Percentiles rank a stretch among this genome's conserved stretches.
Evolutionary conservation across 2,888 invertebrate species (phyloP).

Genomic region (Orchesellides sinensis): DNA sequence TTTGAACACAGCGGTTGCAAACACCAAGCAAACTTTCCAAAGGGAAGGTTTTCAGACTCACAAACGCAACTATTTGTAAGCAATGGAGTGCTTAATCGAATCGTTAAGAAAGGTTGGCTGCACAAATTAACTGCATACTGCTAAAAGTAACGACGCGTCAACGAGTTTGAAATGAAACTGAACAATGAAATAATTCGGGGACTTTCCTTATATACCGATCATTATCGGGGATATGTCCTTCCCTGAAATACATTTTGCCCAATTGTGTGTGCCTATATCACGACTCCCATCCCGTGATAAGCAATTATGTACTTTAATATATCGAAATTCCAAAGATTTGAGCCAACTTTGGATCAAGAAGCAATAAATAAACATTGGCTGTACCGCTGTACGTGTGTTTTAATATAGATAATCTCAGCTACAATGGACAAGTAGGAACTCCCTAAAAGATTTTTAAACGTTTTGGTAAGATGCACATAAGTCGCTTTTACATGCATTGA

Average conservation of each 20-base stretch:
- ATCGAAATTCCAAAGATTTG: neutral
- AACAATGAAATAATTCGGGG: constrained; percentile 14
- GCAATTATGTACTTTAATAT: constrained; percentile 10
- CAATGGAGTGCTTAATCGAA: neutral
- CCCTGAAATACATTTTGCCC: neutral
- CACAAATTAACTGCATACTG: neutral
- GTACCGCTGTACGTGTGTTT: neutral
- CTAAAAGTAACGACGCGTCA: neutral
- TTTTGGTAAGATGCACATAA: neutral
- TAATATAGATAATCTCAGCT: neutral
- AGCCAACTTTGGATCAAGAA: constrained; percentile 15
- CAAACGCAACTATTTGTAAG: neutral
- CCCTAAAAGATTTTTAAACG: neutral
- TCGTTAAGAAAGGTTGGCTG: neutral
- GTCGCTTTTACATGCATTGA: neutral
- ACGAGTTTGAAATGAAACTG: neutral
- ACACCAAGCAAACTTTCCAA: neutral
- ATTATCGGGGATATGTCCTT: constrained; percentile 1
- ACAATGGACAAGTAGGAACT: neutral
- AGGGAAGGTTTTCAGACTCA: neutral
- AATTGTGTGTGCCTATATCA: neutral
- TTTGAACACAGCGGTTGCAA: neutral
- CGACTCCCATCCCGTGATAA: neutral
- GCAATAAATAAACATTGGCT: constrained; percentile 45
- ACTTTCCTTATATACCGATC: constrained; percentile 40